These are phyloP conservation scores for Sphaerophoria rueppellii DNA, from an alignment of 2,888 invertebrate genomes.

Conservation along the genomic window DNA sequence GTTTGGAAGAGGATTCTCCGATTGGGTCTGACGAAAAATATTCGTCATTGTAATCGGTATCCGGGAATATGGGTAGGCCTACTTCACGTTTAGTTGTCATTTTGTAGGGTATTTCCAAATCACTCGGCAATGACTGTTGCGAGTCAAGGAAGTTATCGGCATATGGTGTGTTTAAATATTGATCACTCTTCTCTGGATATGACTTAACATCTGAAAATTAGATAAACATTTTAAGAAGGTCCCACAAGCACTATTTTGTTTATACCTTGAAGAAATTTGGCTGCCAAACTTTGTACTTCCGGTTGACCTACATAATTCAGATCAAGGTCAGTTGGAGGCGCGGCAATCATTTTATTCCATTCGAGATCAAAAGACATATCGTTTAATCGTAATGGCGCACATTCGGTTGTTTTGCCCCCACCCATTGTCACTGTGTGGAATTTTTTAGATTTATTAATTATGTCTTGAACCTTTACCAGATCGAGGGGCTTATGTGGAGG, in stretches of 20 bases:
- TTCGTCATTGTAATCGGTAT: conserved; percentile 23
- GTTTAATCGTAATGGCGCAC: conserved; percentile 68
- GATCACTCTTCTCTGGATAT: conserved; percentile 26
- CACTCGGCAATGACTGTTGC: conserved; percentile 37
- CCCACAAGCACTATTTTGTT: not conserved
- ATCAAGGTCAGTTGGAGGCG: conserved; percentile 28
- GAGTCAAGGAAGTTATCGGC: conserved; percentile 49
- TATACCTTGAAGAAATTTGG: conserved; percentile 54
- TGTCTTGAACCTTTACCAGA: conserved; percentile 62
- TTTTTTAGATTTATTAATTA: conserved; percentile 68
- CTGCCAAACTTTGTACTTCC: conserved; percentile 39
- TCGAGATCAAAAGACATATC: conserved; percentile 72
- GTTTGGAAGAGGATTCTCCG: not conserved
- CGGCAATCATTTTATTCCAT: conserved; percentile 60
- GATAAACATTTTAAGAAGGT: not conserved
- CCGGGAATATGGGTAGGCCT: conserved; percentile 35
- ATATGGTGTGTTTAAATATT: conserved; percentile 40
- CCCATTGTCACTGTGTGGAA: conserved; percentile 56
- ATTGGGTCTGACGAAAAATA: conserved; percentile 2
- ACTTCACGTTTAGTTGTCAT: conserved; percentile 59
- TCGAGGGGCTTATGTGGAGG: conserved; percentile 65
- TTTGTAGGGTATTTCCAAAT: conserved; percentile 12
- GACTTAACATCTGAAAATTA: conserved; percentile 30
- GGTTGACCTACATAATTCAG: conserved; percentile 3
- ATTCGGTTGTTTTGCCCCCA: conserved; percentile 59